Evolutionary conservation across 2,888 invertebrate species (phyloP), one percentile per base, ranked within the genome.

Genomic region (Drosophila cognata): DNA sequence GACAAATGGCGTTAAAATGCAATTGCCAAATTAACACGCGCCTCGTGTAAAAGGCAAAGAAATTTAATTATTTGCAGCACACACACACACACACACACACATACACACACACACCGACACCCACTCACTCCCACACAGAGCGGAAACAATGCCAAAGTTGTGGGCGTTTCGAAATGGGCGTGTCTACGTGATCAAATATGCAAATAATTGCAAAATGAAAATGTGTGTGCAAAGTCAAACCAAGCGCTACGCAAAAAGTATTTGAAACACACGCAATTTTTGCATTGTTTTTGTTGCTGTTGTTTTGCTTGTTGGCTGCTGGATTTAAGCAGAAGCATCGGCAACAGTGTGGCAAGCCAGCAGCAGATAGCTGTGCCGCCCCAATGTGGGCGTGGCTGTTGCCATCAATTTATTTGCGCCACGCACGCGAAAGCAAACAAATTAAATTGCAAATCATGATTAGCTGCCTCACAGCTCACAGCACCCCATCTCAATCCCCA

Each of bases 391-490:
- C 79, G 76, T 84, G 70, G 59, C 53, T 67, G 71, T 67, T 68
- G 87, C 71, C 81, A 84, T 82, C 84, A 86, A 88, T 88, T 87
- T 87, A 89, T 89, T 89, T 87, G 52, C 72, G 71, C 87, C 89
- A 89, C 87, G 87, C 87, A 89, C 89, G 87, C 89, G 75, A 89
- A 78, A 82, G 76, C 87, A 82, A 87, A 79, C 87, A 89, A 87
- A 87, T 89, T 87, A 87, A 87, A 89, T 89, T 87, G 87, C 87
- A 87, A 87, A 89, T 87, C 89, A 88, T 87, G 89, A 87, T 87
- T 89, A 89, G 89, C 87, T 87, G 77, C 66, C 66, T 73, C 79
- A 66, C 68, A 79, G 75, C 76, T 79, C 55, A 50, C 63, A 62
- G 41, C 56, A 33, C 29, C 43, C 51, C 18, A 21, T 38, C 31